Base-by-base conservation (phyloP, 2,888 invertebrate genomes). In the Drosophila subsilvestris region DNA sequence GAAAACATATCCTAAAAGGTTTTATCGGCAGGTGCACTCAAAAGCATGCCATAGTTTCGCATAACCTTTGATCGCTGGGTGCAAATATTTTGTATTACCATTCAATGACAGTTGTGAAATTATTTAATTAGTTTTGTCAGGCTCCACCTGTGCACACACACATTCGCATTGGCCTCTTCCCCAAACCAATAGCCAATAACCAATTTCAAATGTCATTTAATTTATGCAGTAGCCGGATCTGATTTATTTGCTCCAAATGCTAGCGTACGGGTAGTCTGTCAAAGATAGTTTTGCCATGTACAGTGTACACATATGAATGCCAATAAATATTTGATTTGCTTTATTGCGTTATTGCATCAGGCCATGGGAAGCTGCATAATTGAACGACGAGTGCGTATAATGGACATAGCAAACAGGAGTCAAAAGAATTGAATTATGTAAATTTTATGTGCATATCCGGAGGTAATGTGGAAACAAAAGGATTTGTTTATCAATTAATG, bases 311-410 rank as follows among this genome's bases (percentile, higher is more conserved):
- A 44, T 37, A 37, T 37, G 37, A 37, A 37, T 37, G 14, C 2
- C 37, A 59, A 79, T 80, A 71, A 87, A 81, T 81, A 85, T 85
- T 85, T 78, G 69, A 83, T 66, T 63, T 62, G 65, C 61, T 68
- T 83, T 70, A 79, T 83, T 86, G 66, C 63, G 66, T 83, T 71
- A 79, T 83, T 79, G 66, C 63, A 76, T 74, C 62, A 48, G 66
- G 42, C 29, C 57, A 74, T 72, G 58, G 63, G 45, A 14, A 60
- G 25, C 45, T 80, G 63, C 49, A 75, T 77, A 78, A 78, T 80
- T 73, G 48, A 76, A 60, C 48, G 45, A 20, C 20, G 29, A 73
- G 49, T 49, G 63, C 51, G 58, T 55, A 66, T 63, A 69, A 72
- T 72, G 55, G 54, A 49, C 43, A 56, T 55, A 32, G 49, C 53